Evolutionary conservation across 2,113 vertebrate species (phyloP).

Genomic region (Philantomba maxwellii): DNA sequence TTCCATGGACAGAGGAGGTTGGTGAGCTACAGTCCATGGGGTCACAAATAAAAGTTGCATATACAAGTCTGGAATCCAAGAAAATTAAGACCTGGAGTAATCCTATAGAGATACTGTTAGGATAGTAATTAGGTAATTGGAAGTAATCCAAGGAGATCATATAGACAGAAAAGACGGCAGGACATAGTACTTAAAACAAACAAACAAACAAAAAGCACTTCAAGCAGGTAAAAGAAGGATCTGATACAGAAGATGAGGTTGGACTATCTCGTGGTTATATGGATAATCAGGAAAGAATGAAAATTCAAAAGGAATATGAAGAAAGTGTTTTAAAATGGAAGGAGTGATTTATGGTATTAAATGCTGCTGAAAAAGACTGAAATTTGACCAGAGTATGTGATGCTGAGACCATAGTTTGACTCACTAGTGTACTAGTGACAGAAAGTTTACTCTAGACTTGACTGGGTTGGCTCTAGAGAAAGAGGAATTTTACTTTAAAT

Average conservation of each 20-base stretch:
- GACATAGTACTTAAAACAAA: not conserved
- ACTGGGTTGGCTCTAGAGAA: not conserved
- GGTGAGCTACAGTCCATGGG: not conserved
- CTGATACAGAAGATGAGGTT: not conserved
- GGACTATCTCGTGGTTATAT: not conserved
- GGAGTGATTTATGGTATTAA: not conserved
- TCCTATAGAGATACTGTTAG: not conserved
- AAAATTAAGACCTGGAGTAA: not conserved
- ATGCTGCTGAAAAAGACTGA: not conserved
- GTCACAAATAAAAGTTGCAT: not conserved
- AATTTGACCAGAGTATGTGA: not conserved
- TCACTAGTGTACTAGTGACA: not conserved
- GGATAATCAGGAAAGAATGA: not conserved
- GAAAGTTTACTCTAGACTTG: not conserved
- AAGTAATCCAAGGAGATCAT: not conserved
- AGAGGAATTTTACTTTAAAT: not conserved
- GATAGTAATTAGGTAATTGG: not conserved
- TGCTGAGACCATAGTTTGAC: not conserved
- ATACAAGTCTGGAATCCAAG: not conserved
- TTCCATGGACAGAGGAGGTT: not conserved
- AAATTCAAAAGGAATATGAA: not conserved
- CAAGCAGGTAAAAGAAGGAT: not conserved
- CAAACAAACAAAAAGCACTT: not conserved
- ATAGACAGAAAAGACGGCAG: not conserved
- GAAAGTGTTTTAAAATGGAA: not conserved